These are phyloP conservation scores for Acronicta psi DNA, from an alignment of 2,888 invertebrate genomes.

Conservation along the genomic window DNA sequence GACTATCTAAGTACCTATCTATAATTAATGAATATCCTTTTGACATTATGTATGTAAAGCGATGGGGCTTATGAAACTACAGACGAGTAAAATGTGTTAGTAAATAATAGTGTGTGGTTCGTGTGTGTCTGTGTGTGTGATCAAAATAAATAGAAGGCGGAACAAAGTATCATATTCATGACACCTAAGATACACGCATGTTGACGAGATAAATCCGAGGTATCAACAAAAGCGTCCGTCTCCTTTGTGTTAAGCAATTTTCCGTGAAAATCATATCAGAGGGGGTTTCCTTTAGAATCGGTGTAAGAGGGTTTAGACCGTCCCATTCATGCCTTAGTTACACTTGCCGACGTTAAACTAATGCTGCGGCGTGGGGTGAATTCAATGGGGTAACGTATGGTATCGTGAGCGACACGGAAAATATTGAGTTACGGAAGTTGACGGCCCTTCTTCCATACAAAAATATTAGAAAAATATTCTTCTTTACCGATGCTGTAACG, in stretches of 20 bases:
- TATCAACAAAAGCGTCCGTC: conserved; percentile 57
- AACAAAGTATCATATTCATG: conserved; percentile 25
- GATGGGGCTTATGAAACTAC: no score
- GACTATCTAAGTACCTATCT: no score
- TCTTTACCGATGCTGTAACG: no score
- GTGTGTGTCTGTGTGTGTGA: no score
- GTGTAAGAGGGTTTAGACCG: conserved; percentile 68
- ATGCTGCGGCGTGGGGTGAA: conserved; percentile 40
- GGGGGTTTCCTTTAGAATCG: conserved; percentile 68
- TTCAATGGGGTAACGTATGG: conserved; percentile 52
- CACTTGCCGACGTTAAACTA: conserved; percentile 69
- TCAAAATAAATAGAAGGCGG: conserved; percentile 1
- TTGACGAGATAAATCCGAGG: conserved; percentile 55
- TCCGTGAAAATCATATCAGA: conserved; percentile 70
- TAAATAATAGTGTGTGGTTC: neutral
- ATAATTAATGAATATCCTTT: no score
- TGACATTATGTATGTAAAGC: no score
- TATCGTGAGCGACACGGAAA: conserved; percentile 34
- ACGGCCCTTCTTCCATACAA: neutral
- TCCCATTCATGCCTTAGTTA: conserved; percentile 72
- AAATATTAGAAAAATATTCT: no score
- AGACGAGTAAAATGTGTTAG: no score
- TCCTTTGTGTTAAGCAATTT: conserved; percentile 70
- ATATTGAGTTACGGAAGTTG: conserved; percentile 44
- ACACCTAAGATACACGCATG: conserved; percentile 35